A percentile compares a stretch with the other conserved stretches of the same genome.
Evolutionary conservation across 2,888 invertebrate genomes (phyloP).

Genomic region (Dexiosoma caninum): DNA sequence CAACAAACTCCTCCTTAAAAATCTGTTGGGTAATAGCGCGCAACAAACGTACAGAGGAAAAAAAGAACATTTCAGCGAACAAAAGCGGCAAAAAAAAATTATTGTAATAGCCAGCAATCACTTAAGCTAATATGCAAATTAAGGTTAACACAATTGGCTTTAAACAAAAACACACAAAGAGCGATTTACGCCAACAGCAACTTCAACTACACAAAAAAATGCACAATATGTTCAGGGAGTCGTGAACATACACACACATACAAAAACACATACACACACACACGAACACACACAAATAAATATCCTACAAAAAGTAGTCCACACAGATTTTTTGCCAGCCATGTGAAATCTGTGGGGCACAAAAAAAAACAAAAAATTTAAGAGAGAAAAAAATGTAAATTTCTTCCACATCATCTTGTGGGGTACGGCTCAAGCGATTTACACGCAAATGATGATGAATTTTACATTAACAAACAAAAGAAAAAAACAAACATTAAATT

Average conservation of each 20-base stretch:
- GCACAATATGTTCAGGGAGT: slow-evolving; percentile 32
- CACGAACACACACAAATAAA: no score
- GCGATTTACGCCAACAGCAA: not conserved
- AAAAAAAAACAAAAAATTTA: not conserved
- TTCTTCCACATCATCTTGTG: slow-evolving; percentile 10
- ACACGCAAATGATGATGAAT: slow-evolving; percentile 42
- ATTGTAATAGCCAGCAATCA: slow-evolving; percentile 58
- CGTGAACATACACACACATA: slow-evolving; percentile 12
- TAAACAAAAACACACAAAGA: slow-evolving; percentile 22
- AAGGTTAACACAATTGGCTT: slow-evolving; percentile 62
- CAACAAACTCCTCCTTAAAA: slow-evolving; percentile 41
- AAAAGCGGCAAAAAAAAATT: slow-evolving; percentile 13
- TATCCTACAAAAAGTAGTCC: slow-evolving; percentile 1
- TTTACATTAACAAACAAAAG: slow-evolving; percentile 16
- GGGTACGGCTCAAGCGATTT: not conserved
- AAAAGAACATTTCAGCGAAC: not conserved
- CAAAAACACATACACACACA: no score
- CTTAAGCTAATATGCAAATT: slow-evolving; percentile 64
- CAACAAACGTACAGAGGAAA: not conserved
- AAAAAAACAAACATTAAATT: not conserved
- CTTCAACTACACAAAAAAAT: not conserved
- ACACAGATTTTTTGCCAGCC: not conserved
- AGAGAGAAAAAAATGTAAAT: not conserved
- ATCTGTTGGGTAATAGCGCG: not conserved
- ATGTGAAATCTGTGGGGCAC: not conserved